Conservation (phyloP, 2,888 invertebrate species). For the Biston betularia region DNA sequence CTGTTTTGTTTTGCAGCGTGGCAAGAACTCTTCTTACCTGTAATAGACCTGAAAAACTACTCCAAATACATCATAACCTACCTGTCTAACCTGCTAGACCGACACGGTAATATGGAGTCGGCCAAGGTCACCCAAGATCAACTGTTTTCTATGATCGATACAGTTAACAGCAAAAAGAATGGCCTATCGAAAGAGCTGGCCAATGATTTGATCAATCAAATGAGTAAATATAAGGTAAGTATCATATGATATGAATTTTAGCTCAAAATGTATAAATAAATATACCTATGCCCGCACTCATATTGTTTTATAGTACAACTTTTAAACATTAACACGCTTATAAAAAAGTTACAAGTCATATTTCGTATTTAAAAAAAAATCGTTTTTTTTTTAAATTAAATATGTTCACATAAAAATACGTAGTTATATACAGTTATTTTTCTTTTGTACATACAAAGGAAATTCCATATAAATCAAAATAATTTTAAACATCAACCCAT, state of each 20-base stretch:
- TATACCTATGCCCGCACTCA: too few species aligned
- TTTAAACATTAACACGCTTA: too few species aligned
- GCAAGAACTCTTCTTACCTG: slow-evolving; percentile 91
- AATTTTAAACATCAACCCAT: too few species aligned
- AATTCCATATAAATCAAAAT: too few species aligned
- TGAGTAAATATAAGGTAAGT: slow-evolving; percentile 85
- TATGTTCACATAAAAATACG: too few species aligned
- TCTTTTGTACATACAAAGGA: too few species aligned
- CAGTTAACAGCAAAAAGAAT: slow-evolving; percentile 85
- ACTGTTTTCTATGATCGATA: slow-evolving; percentile 87
- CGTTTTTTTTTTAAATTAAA: too few species aligned
- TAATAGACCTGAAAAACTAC: slow-evolving; percentile 90
- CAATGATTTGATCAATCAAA: slow-evolving; percentile 83
- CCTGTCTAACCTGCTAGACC: slow-evolving; percentile 82
- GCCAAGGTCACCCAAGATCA: slow-evolving; percentile 81
- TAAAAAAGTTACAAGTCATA: too few species aligned
- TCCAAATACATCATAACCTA: slow-evolving; percentile 88
- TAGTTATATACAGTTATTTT: too few species aligned
- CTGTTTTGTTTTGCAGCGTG: slow-evolving; percentile 86
- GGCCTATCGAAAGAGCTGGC: slow-evolving; percentile 84
- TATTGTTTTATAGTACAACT: too few species aligned
- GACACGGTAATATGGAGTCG: slow-evolving; percentile 70
- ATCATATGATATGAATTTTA: background rate
- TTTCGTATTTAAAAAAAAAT: too few species aligned
- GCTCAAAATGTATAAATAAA: too few species aligned